phyloP scores from a whole-genome alignment of 2,888 invertebrate genomes.

The Phalangium opilio region DNA sequence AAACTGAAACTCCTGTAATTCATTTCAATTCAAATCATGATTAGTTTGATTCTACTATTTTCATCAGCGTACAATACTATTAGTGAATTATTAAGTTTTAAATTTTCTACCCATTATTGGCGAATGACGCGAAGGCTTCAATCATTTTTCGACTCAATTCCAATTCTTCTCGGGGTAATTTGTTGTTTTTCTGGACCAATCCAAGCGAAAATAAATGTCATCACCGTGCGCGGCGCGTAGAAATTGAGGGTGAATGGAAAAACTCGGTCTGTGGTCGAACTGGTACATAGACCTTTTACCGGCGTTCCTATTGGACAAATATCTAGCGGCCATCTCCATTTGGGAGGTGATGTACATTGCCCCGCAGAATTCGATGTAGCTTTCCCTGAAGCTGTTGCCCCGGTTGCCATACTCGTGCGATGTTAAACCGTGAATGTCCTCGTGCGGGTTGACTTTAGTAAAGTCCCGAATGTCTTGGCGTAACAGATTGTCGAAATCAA shows the following conservation, averaged over 20 bases:
- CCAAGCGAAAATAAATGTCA: slow-evolving; percentile 18
- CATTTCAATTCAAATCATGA: too few species aligned
- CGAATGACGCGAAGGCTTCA: slow-evolving; percentile 10
- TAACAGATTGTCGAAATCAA: slow-evolving; percentile 14
- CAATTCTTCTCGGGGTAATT: slow-evolving; percentile 4
- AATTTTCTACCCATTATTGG: slow-evolving; percentile 16
- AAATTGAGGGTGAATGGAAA: slow-evolving; percentile 19
- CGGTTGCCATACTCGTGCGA: slow-evolving; percentile 4
- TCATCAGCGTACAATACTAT: too few species aligned
- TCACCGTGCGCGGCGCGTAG: slow-evolving; percentile 20
- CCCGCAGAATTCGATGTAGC: slow-evolving; percentile 18
- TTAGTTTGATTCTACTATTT: too few species aligned
- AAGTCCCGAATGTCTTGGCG: slow-evolving; percentile 7
- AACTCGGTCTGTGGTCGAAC: slow-evolving; percentile 23
- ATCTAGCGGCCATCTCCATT: slow-evolving; percentile 6
- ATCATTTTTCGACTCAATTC: slow-evolving; percentile 9
- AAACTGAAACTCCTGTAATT: too few species aligned
- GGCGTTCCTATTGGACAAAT: neutral
- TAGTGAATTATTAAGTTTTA: too few species aligned
- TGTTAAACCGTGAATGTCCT: slow-evolving; percentile 5
- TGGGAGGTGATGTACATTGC: slow-evolving; percentile 16
- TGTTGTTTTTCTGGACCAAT: slow-evolving; percentile 6
- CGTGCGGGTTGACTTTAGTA: slow-evolving; percentile 4
- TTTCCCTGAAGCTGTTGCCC: neutral
- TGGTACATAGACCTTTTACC: slow-evolving; percentile 22